A percentile compares a stretch with the other conserved stretches of the same genome.
These are phyloP conservation scores for Holothuria leucospilota DNA, from an alignment of 53 echinoderm and acorn worm species.

Conservation along the genomic window DNA sequence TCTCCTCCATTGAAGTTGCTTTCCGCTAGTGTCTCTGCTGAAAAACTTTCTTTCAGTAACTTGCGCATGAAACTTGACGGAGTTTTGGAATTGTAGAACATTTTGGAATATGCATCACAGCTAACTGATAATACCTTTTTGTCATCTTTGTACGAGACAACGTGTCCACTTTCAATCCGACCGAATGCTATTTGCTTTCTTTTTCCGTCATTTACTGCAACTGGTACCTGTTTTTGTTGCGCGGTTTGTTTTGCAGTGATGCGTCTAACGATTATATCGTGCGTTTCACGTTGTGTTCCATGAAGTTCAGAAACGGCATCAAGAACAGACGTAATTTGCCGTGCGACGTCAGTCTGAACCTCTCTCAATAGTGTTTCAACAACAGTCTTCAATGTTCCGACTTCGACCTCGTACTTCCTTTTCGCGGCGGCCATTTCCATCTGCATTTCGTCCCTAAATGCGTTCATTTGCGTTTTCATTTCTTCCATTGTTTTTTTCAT, in stretches of 20 bases:
- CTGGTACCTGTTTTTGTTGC: neutral
- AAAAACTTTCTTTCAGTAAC: neutral
- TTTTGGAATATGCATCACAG: neutral
- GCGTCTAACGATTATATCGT: too few species aligned
- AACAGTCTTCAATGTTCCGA: too few species aligned
- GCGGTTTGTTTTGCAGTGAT: neutral
- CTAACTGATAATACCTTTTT: neutral
- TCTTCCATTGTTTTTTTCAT: too few species aligned
- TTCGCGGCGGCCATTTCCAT: too few species aligned
- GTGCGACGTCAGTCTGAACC: neutral
- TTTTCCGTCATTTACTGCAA: neutral
- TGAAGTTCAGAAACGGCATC: neutral
- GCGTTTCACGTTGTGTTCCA: neutral
- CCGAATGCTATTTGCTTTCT: slow-evolving; percentile 6
- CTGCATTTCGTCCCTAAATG: too few species aligned
- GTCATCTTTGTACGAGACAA: neutral
- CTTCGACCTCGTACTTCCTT: too few species aligned
- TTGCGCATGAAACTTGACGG: slow-evolving; percentile 5
- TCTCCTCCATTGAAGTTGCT: slow-evolving; percentile 8
- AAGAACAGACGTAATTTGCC: neutral
- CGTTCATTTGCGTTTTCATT: too few species aligned
- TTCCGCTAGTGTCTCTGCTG: neutral
- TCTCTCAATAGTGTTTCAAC: neutral
- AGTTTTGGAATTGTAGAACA: neutral
- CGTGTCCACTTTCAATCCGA: slow-evolving; percentile 6